These are phyloP conservation scores for Noturus placidus DNA, from an alignment of 2,113 vertebrate genomes.

Conservation along the genomic window DNA sequence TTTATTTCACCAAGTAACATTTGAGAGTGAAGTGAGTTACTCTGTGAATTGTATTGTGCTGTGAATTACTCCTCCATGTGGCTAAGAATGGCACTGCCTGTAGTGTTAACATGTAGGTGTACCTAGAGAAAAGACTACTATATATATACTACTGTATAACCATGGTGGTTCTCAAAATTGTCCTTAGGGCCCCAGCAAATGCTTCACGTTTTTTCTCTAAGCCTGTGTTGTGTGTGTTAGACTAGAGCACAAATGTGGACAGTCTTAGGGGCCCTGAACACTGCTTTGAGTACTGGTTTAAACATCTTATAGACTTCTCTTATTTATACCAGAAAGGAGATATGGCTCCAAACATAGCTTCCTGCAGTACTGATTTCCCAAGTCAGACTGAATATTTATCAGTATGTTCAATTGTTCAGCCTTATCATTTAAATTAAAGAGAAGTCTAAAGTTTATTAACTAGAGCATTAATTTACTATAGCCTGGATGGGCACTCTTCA, in stretches of 20 bases:
- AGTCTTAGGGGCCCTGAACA: background rate
- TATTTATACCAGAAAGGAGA: background rate
- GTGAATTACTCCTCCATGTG: slow-evolving; percentile 26
- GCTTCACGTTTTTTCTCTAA: background rate
- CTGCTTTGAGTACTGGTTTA: background rate
- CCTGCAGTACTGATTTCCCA: background rate
- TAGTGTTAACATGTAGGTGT: background rate
- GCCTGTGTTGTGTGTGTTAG: background rate
- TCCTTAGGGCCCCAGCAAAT: background rate
- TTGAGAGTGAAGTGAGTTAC: background rate
- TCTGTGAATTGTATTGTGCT: background rate
- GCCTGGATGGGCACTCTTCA: background rate
- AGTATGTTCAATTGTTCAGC: background rate
- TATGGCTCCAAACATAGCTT: background rate
- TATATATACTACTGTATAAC: no score
- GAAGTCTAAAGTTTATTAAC: background rate
- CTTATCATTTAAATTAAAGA: slow-evolving; percentile 1
- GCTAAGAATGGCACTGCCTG: background rate
- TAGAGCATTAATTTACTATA: background rate
- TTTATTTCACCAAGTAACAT: background rate
- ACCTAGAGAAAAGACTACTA: background rate
- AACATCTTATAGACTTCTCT: background rate
- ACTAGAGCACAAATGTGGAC: background rate
- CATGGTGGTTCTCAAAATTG: background rate
- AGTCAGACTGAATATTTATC: background rate